Evolutionary conservation across 2,888 invertebrate genomes (phyloP).

Genomic region (Melikaiella ostensackeni): DNA sequence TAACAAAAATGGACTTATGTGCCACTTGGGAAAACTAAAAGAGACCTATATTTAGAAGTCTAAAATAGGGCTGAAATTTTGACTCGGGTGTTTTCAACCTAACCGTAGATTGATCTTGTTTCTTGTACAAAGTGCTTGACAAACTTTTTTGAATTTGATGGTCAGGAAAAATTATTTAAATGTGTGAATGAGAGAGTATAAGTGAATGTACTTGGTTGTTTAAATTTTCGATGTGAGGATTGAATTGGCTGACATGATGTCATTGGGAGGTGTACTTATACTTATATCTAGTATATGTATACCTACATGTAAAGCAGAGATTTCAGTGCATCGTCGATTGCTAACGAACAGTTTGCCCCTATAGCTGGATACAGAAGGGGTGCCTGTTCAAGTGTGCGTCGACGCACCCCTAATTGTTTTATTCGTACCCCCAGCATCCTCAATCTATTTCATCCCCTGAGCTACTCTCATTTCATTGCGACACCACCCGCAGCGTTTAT

Average conservation of each 20-base stretch:
- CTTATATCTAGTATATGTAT: not conserved
- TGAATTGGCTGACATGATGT: not conserved
- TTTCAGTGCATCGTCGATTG: constrained; percentile 58
- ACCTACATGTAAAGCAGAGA: constrained; percentile 35
- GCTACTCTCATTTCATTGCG: constrained; percentile 72
- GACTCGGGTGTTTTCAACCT: no score
- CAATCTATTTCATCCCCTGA: constrained; percentile 74
- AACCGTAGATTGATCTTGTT: no score
- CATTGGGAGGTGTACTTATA: not conserved
- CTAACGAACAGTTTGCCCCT: constrained; percentile 57
- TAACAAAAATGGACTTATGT: no score
- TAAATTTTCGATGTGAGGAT: not conserved
- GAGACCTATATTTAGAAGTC: no score
- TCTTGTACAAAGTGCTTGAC: no score
- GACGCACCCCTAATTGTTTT: constrained; percentile 75
- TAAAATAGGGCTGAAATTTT: no score
- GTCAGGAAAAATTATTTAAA: not conserved
- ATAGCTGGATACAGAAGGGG: constrained; percentile 63
- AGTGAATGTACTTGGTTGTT: no score
- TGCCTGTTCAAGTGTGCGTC: constrained; percentile 74
- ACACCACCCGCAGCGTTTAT: constrained; percentile 75
- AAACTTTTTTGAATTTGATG: no score
- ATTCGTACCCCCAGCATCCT: constrained; percentile 70
- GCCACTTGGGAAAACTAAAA: no score
- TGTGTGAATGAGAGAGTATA: not conserved